Conservation (phyloP, 2,888 invertebrate genomes). For the Tiliacea aurago region DNA sequence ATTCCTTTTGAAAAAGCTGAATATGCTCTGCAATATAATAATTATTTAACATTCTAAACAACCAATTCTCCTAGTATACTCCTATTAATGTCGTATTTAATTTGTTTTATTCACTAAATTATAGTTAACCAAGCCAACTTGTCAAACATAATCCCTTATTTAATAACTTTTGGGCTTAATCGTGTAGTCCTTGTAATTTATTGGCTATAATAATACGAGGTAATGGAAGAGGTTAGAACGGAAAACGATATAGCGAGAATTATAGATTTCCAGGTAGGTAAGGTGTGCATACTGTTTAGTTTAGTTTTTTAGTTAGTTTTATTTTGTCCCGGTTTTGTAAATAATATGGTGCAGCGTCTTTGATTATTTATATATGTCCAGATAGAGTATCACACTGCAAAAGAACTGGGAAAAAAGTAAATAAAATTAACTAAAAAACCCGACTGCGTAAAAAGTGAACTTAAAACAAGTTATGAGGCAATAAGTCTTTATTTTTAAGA, state of each 20-base stretch:
- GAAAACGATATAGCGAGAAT: constrained; percentile 19
- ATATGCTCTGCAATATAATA: not conserved
- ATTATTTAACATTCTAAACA: not conserved
- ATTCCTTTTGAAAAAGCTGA: too few relatives aligned
- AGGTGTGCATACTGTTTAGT: not conserved
- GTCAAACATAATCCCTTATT: constrained; percentile 25
- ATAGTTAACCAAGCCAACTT: constrained; percentile 21
- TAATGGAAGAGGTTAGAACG: not conserved
- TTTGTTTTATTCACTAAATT: constrained; percentile 18
- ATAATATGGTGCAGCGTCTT: not conserved
- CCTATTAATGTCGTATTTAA: not conserved
- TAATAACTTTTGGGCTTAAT: constrained; percentile 22
- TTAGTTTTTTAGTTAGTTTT: not conserved
- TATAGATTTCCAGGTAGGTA: constrained; percentile 15
- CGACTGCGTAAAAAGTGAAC: too few relatives aligned
- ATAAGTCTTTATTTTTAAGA: too few relatives aligned
- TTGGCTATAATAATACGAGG: constrained; percentile 22
- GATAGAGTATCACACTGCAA: too few relatives aligned
- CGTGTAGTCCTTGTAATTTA: constrained; percentile 27
- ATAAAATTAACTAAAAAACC: too few relatives aligned
- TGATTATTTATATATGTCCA: too few relatives aligned
- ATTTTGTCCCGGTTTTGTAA: not conserved
- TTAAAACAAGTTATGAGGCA: too few relatives aligned
- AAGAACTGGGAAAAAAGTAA: too few relatives aligned
- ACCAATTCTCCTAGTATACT: not conserved